Evolutionary conservation across 2,888 invertebrate species (phyloP), one percentile per base, ranked within the genome.

Genomic region (Xestoiulus laeticollis): DNA sequence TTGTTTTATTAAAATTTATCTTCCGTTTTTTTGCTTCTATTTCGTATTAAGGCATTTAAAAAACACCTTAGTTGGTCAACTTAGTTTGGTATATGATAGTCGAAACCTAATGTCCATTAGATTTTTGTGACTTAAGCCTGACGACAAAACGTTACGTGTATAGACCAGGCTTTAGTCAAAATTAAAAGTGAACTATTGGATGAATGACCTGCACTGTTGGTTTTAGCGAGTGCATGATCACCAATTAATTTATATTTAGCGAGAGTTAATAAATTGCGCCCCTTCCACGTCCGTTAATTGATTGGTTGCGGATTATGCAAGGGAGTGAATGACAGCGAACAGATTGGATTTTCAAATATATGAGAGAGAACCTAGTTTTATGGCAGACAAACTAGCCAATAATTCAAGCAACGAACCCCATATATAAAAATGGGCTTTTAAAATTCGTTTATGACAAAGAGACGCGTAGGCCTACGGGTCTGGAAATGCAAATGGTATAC

Each of bases 301-400:
- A 68, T 68, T 68, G 68, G n/a, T 26, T 68, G 68, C 68, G 26
- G 1, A 68, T 68, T 68, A 68, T 68, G 68, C 68, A 68, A 68
- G 6, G n/a, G 68, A 68, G 68, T 68, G 68, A 68, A 68, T 68
- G 68, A 68, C 68, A 68, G 68, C 68, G 26, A 68, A 68, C 68
- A 68, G 68, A 68, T 68, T 68, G 68, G 68, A 68, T 68, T 68
- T 68, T 68, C 68, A 68, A 68, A 68, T 68, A 26, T 68, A 68
- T 12, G 68, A 68, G 68, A 26, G 6, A 68, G 68, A 26, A 26
- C 12, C 68, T 26, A n/a, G 26, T 68, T 68, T 68, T 68, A 68
- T 68, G 68, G 68, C 68, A 68, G 26, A 1, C 68, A 68, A 68
- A 68, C 22, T 68, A 22, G 68, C 68, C 68, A 68, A 68, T 68